Evolutionary conservation across 2,888 invertebrate species (phyloP).

Genomic region (Uropetala carovei): DNA sequence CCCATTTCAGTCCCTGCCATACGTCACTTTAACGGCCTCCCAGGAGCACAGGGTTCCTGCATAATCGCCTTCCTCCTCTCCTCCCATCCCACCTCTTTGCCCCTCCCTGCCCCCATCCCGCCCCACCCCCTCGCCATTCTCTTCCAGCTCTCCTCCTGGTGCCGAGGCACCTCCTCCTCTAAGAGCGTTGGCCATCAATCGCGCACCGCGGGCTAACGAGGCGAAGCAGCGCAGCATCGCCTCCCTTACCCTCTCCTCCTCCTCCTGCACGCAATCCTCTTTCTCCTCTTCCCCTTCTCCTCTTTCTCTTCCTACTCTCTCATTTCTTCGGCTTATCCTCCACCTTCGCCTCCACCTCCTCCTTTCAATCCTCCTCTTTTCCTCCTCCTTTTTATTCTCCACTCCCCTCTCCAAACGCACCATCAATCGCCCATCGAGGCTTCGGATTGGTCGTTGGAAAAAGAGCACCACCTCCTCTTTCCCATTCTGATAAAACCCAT

Average conservation of each 20-base stretch:
- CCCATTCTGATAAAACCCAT: constrained; percentile 19
- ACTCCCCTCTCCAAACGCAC: background rate
- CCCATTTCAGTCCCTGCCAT: background rate
- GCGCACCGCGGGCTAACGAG: background rate
- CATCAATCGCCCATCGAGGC: constrained; percentile 10
- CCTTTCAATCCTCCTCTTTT: background rate
- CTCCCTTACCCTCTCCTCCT: background rate
- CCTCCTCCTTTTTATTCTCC: too few relatives aligned
- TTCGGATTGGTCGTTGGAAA: background rate
- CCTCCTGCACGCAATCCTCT: too few relatives aligned
- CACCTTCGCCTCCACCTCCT: background rate
- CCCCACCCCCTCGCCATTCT: too few relatives aligned
- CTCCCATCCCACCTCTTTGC: background rate
- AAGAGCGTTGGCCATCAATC: background rate
- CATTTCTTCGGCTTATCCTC: background rate
- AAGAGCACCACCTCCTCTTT: background rate
- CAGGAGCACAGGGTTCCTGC: constrained; percentile 1
- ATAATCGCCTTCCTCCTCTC: background rate
- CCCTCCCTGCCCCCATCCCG: too few relatives aligned
- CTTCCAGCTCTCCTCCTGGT: too few relatives aligned
- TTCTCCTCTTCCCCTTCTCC: too few relatives aligned
- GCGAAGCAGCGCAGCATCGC: background rate
- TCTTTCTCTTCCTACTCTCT: too few relatives aligned
- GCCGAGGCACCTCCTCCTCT: too few relatives aligned
- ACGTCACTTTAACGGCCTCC: constrained; percentile 32